A percentile compares a stretch with the other conserved stretches of the same genome.
Conservation (phyloP, 2,113 vertebrate genomes). For the Cololabis saira region DNA sequence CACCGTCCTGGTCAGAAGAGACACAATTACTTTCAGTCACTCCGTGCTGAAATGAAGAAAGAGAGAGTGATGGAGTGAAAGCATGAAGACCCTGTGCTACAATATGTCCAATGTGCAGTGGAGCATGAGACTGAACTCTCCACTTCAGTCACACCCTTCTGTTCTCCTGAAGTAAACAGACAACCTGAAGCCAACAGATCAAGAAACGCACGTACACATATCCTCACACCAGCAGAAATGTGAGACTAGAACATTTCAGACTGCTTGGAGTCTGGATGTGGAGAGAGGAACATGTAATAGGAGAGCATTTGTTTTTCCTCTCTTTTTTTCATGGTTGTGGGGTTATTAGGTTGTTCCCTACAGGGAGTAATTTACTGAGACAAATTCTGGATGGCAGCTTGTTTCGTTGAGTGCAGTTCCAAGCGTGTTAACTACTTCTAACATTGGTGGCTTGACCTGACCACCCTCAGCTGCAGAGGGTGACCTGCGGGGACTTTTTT, state of each 20-base stretch:
- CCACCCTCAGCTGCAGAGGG: slow-evolving; percentile 8
- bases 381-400: too few species aligned
- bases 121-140: slow-evolving; percentile 52
- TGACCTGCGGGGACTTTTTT: neutral
- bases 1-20: neutral
- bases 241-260: neutral
- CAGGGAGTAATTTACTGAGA: too few species aligned
- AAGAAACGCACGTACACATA: slow-evolving; percentile 23
- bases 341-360: too few species aligned
- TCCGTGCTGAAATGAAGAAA: slow-evolving; percentile 3
- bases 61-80: slow-evolving; percentile 20
- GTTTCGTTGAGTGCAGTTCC: too few species aligned
- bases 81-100: slow-evolving; percentile 23
- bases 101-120: slow-evolving; percentile 49
- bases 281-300: too few species aligned
- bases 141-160: slow-evolving; percentile 63
- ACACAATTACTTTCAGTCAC: neutral
- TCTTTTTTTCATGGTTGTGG: too few species aligned
- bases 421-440: slow-evolving; percentile 28
- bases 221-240: slow-evolving; percentile 2
- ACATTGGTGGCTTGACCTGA: slow-evolving; percentile 39
- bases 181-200: slow-evolving; percentile 36
- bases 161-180: slow-evolving; percentile 63
- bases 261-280: too few species aligned
- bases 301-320: too few species aligned